phyloP scores from a whole-genome alignment of 2,113 vertebrate genomes.

The Circaetus gallicus region DNA sequence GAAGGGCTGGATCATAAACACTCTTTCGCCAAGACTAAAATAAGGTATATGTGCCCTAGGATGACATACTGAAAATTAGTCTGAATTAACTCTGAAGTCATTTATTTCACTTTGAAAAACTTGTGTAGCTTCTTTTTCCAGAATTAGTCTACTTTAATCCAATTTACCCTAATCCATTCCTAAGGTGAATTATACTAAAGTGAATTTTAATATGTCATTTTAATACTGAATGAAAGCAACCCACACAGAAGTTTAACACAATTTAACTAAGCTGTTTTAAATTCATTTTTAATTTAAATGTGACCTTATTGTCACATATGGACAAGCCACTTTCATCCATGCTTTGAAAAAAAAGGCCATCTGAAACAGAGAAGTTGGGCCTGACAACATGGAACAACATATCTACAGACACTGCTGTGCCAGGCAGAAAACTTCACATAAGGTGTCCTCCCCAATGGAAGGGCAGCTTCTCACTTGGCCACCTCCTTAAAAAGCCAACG shows the following conservation, averaged over 20 bases:
- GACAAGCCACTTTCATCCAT: not conserved
- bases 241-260: not conserved
- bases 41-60: not conserved
- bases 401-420: not conserved
- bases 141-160: conserved; percentile 27
- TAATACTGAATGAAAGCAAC: conserved; percentile 28
- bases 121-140: not conserved
- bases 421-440: not conserved
- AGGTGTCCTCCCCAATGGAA: not conserved
- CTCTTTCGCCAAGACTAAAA: not conserved
- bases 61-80: not conserved
- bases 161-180: conserved; percentile 34
- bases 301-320: not conserved
- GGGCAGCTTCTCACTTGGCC: not conserved
- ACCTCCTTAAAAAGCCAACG: not conserved
- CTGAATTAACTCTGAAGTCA: not conserved
- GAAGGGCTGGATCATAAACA: not conserved
- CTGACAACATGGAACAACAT: not conserved
- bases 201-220: conserved; percentile 9
- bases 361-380: not conserved
- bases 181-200: conserved; percentile 44
- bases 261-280: conserved; percentile 21
- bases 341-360: not conserved
- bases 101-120: not conserved
- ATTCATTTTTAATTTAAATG: not conserved